Evolutionary conservation across 1,140 invertebrate species (phyloP).

Genomic region (Anthonomus grandis): DNA sequence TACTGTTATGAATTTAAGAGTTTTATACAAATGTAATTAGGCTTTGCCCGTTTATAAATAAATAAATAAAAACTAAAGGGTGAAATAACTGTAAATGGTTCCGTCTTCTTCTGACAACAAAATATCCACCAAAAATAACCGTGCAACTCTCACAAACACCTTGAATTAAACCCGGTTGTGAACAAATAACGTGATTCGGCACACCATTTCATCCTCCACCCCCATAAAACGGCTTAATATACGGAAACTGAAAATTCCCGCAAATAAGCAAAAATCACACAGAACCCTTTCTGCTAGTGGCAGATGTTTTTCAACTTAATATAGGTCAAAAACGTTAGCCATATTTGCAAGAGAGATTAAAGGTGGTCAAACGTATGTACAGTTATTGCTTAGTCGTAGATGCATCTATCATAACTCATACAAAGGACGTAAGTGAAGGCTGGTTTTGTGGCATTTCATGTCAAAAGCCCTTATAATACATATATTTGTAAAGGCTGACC

Average conservation of each 20-base stretch:
- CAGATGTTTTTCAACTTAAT: slow-evolving; percentile 33
- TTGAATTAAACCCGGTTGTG: too few species aligned
- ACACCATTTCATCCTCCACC: too few species aligned
- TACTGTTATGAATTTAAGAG: too few species aligned
- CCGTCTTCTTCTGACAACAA: too few species aligned
- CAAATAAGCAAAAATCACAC: slow-evolving; percentile 28
- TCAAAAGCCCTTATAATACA: slow-evolving; percentile 37
- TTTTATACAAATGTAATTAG: too few species aligned
- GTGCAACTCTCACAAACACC: too few species aligned
- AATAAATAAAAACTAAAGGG: too few species aligned
- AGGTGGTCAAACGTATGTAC: slow-evolving; percentile 34
- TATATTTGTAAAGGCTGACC: slow-evolving; percentile 37
- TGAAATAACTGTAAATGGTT: too few species aligned
- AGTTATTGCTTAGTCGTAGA: slow-evolving; percentile 34
- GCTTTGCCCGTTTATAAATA: too few species aligned
- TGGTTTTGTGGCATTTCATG: slow-evolving; percentile 36
- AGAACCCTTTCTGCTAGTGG: slow-evolving; percentile 32
- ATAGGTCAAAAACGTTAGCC: slow-evolving; percentile 36
- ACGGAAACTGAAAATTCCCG: slow-evolving; percentile 22
- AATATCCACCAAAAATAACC: too few species aligned
- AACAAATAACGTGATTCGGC: too few species aligned
- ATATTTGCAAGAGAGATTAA: slow-evolving; percentile 37
- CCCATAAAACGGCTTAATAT: too few species aligned
- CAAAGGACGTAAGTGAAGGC: slow-evolving; percentile 34
- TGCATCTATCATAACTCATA: slow-evolving; percentile 36